Evolutionary conservation across 2,888 invertebrate species (phyloP), one percentile per base, ranked within the genome.

Genomic region (Nomada hirtipes): DNA sequence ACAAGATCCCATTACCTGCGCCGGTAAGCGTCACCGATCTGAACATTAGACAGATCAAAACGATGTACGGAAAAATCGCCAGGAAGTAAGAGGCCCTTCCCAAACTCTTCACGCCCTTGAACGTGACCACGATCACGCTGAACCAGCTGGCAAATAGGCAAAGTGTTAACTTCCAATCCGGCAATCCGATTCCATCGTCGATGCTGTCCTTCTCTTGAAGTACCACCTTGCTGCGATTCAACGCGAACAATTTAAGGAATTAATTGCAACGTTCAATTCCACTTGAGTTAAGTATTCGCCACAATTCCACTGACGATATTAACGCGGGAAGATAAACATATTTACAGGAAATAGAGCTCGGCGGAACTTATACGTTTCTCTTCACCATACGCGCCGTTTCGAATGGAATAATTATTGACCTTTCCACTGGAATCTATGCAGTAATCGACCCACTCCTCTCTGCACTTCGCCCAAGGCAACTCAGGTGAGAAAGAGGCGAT

Each of bases 61-160:
- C 94, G 7, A 95, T 90, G 88, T 96, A 96, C 0, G 96, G 96
- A 88, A 96, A 96, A 7, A 96, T 92, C 0, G 97, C 97, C 0
- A 97, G 95, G 86, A 97, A 96, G 90, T 97, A 97, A 2, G 97
- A 96, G 0, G 95, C 96, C 91, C 95, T 96, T 52, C 96, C 96
- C 0, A 96, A 95, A 85, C 95, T 95, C 87, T 95, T 94, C 1
- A 96, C 94, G 2, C 96, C 96, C 76, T 94, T 94, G 2, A 94
- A 94, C 2, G 96, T 94, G 15, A 95, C 94, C 0, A 94, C 89
- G 73, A 95, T 95, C 10, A 96, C 94, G 23, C 94, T 91, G 0
- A 94, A 63, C 96, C 96, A 96, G 1, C 95, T 94, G 10, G 94
- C 86, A 0, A 95, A 88, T 0, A 96, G 92, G 57, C 95, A 96